Conservation (phyloP, 2,888 invertebrate genomes). For the Polia nebulosa region DNA sequence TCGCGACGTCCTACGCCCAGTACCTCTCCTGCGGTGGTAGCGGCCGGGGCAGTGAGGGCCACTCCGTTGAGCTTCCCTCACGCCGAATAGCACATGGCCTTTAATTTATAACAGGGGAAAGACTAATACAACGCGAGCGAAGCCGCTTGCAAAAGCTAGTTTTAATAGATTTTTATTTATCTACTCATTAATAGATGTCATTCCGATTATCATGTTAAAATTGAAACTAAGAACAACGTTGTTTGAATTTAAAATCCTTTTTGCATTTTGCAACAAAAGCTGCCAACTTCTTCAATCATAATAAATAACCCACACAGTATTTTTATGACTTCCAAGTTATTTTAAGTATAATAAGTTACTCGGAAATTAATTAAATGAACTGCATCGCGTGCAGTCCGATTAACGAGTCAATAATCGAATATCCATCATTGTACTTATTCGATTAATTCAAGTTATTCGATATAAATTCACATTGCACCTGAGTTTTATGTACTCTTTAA, state of each 20-base stretch:
- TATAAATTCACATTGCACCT: conserved; percentile 47
- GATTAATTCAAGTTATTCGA: conserved; percentile 25
- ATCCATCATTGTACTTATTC: conserved; percentile 27
- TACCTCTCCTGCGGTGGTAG: too few relatives aligned
- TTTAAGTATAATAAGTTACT: conserved; percentile 20
- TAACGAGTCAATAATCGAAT: conserved; percentile 43
- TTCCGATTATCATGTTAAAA: too few relatives aligned
- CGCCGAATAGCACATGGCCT: too few relatives aligned
- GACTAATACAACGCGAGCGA: too few relatives aligned
- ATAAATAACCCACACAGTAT: neutral
- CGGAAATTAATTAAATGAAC: conserved; percentile 20
- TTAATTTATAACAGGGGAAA: too few relatives aligned
- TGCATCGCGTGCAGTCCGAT: conserved; percentile 23
- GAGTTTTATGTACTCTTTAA: conserved; percentile 22
- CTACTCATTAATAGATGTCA: too few relatives aligned
- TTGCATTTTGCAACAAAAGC: neutral
- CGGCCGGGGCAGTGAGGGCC: too few relatives aligned
- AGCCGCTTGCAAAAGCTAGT: too few relatives aligned
- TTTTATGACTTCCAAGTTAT: conserved; percentile 28
- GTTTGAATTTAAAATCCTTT: conserved; percentile 1
- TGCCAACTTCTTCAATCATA: conserved; percentile 12
- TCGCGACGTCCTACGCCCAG: too few relatives aligned
- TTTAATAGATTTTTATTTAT: too few relatives aligned
- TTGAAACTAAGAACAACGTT: neutral
- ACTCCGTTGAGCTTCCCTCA: too few relatives aligned